Base-by-base conservation (phyloP, 1,140 invertebrate species). In the Drosophila burlai region DNA sequence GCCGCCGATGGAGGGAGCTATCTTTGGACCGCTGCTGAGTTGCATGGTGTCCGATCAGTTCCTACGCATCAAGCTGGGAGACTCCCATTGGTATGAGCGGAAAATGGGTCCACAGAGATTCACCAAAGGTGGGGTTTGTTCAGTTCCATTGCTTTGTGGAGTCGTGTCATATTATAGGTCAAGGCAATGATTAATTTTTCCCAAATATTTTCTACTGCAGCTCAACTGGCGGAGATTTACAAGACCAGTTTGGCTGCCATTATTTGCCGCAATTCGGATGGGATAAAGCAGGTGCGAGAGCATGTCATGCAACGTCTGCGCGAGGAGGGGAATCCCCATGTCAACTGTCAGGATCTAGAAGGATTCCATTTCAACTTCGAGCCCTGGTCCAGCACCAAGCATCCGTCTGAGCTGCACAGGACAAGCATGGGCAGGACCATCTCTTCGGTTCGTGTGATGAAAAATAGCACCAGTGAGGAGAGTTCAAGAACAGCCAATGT, bases 31-130 rank as follows among this genome's bases (percentile, higher is more conserved):
- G 4, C 97, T 97, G 0, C 95, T 98, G 16, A 96, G 95, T 8
- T 99, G 98, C 91, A 94, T 99, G 42, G 94, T 99, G n/a, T 94
- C 95, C 0, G 96, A 97, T 92, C 98, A 99, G 93, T 98, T 99
- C 93, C 85, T 95, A 24, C 94, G 96, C 31, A 84, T 98, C 2
- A 97, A 97, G 93, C 92, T 94, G 47, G 97, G 96, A 0, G 97
- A 99, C 93, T 94, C 97, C 31, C 97, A 95, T 93, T 99, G 97
- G 97, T 98, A 98, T 85, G 97, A 98, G 87, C 95, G 95, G 10
- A 92, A 93, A 15, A 94, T 95, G 61, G 92, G 94, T 13, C 94
- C 95, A 0, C 94, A 97, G 62, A 94, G 94, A 21, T 98, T 98
- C 86, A 96, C 95, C 4, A 80, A 94, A 93, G 95, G 34, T 36